These are phyloP conservation scores for Drosophila neutralis DNA, from an alignment of 2,888 invertebrate species.

Conservation along the genomic window DNA sequence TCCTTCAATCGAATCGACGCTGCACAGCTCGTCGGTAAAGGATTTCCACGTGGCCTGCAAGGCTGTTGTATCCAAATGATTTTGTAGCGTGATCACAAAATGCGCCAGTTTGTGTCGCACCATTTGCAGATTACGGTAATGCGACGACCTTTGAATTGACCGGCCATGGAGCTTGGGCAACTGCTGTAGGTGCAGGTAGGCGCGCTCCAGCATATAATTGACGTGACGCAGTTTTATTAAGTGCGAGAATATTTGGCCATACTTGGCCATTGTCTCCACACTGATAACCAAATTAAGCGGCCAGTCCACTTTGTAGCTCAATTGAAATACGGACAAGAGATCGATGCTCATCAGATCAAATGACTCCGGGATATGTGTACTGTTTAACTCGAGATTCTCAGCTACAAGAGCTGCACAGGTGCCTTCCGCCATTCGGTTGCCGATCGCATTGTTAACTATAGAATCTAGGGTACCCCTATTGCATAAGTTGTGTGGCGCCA, in stretches of 20 bases:
- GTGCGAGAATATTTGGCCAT: slow-evolving; percentile 91
- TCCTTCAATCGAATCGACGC: slow-evolving; percentile 89
- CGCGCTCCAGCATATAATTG: slow-evolving; percentile 90
- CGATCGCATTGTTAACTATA: slow-evolving; percentile 89
- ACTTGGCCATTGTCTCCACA: slow-evolving; percentile 89
- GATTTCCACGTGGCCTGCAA: slow-evolving; percentile 91
- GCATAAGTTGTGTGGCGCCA: slow-evolving; percentile 88
- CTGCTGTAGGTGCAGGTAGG: slow-evolving; percentile 88
- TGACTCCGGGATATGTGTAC: slow-evolving; percentile 86
- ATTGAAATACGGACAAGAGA: slow-evolving; percentile 88
- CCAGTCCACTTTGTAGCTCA: slow-evolving; percentile 91
- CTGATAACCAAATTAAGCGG: slow-evolving; percentile 92
- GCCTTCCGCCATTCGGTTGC: slow-evolving; percentile 88
- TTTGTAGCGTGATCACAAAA: slow-evolving; percentile 90
- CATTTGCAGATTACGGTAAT: slow-evolving; percentile 90
- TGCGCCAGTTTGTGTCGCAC: slow-evolving; percentile 91
- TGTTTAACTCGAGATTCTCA: slow-evolving; percentile 87
- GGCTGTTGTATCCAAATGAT: slow-evolving; percentile 91
- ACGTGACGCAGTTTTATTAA: slow-evolving; percentile 90
- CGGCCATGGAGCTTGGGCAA: slow-evolving; percentile 86
- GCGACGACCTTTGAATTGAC: slow-evolving; percentile 87
- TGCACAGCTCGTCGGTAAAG: slow-evolving; percentile 89
- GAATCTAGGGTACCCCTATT: slow-evolving; percentile 89
- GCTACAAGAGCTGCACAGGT: slow-evolving; percentile 51
- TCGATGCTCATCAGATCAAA: slow-evolving; percentile 89